Base-by-base conservation (phyloP, 1,140 invertebrate genomes). In the Drosophila murphyi region DNA sequence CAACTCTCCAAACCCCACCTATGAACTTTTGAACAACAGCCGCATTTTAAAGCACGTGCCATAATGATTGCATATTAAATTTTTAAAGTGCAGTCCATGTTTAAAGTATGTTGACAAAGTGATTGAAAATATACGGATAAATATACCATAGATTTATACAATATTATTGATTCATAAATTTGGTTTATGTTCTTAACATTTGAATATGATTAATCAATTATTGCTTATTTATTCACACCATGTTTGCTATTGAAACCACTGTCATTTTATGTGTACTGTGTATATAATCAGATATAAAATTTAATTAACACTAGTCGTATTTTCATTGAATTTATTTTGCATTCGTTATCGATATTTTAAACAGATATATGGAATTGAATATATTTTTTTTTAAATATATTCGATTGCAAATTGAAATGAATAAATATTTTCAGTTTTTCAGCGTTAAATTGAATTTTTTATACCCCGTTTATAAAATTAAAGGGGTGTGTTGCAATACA, bases 1-100 rank as follows among this genome's bases (percentile, higher is more conserved):
- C 52, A 55, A 50, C 39, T 60, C 57, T 35, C 57, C 32, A n/a
- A 60, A 60, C 12, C 43, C 20, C 31, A 7, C 43, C 43, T 60
- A 48, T 34, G 1, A 39, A 43, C 12, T n/a, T 43, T 57, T 32
- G 10, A 56, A 31, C 8, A n/a, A 29, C 20, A 20, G 35, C 5
- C 20, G 45, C 52, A 28, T 2, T 43, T 32, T 45, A 34, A 45
- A 47, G 56, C 57, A 35, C 10, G 10, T 20, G 20, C 20, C 20
- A 20, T 20, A 41, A 41, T n/a, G 39, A 5, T 37, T 37, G 5
- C 4, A n/a, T 3, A 8, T n/a, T 41, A n/a, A 41, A 41, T 41
- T 41, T 41, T 2, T 41, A 41, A 41, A 41, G 20, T 20, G 20
- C 20, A 20, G 1, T 20, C 20, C 20, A 20, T 20, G 20, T 20